A percentile compares a stretch with the other conserved stretches of the same genome.
phyloP scores from a whole-genome alignment of 2,113 vertebrate species.

The Delphinus delphis region DNA sequence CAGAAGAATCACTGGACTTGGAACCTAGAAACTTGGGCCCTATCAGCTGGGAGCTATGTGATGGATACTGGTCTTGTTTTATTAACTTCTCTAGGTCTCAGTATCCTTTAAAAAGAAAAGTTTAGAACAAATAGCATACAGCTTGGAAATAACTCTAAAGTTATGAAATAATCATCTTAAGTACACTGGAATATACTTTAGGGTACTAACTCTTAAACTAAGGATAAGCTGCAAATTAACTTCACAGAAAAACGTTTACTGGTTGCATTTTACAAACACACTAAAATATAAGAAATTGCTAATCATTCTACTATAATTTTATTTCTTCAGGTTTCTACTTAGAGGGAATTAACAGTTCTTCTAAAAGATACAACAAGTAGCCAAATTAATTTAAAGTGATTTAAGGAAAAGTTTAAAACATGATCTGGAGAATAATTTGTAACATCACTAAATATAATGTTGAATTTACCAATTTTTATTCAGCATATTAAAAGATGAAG shows the following conservation, averaged over 20 bases:
- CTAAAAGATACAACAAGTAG: background rate
- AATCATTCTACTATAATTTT: background rate
- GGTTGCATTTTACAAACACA: background rate
- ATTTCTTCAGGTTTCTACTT: background rate
- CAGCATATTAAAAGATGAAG: background rate
- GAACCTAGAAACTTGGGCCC: background rate
- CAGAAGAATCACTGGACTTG: background rate
- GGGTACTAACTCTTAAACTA: background rate
- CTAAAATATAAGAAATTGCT: background rate
- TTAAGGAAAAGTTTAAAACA: background rate
- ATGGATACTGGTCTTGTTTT: background rate
- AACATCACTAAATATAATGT: background rate
- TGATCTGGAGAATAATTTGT: background rate
- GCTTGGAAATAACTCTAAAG: background rate
- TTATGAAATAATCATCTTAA: background rate
- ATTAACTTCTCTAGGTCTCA: background rate
- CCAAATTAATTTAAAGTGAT: slow-evolving; percentile 13
- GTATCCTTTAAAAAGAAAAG: background rate
- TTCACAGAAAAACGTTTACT: background rate
- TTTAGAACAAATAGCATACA: background rate
- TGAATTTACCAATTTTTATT: background rate
- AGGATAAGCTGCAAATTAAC: background rate
- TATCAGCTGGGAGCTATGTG: background rate
- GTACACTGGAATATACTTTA: background rate
- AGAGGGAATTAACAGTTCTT: background rate